Evolutionary conservation across 2,113 vertebrate species (phyloP), one percentile per base, ranked within the genome.

Genomic region (Cyrtonyx montezumae): DNA sequence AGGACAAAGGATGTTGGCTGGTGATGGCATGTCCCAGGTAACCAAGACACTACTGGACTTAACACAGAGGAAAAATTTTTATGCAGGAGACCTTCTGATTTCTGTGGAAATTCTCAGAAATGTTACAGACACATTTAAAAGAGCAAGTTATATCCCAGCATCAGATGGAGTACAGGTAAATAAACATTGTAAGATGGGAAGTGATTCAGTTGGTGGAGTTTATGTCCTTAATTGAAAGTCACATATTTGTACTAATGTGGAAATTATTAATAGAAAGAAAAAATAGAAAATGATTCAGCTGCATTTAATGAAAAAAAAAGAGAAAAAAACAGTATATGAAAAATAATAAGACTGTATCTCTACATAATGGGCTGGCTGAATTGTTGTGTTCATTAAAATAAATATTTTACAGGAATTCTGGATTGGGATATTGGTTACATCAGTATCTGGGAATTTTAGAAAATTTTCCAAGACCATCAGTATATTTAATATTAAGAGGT

Each of bases 101-200:
- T 99, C 99, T 5, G 99, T 99, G 97, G 99, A 99, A 97, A 99
- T 99, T 95, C 99, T 99, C 83, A 98, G 98, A 97, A 99, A 99
- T 48, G 99, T 99, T 94, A 99, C 99, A 1, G 98, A 99, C 94
- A 99, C 99, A 3, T 99, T 99, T 97, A 99, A 99, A 97, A 98
- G 99, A 94, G 99, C 99, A 94, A 99, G 98, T 96, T 99, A 99
- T 51, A 98, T 99, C 95, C 99, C 99, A 9, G 99, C 99, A 2
- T 99, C 99, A 26, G 99, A 99, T 92, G 99, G 99, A 7, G 99
- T 99, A 34, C 99, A 99, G 98, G 99, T 99, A 97, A 98, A 78
- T 49, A 92, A 70, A 59, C 5, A 32, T 20, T 79, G 1, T 61
- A 49, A 82, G 13, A 22, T 62, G 48, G n/a, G 22, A n/a, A 75